Evolutionary conservation across 2,888 invertebrate species (phyloP), one percentile per base, ranked within the genome.

Genomic region (Sylvicola cinctus): DNA sequence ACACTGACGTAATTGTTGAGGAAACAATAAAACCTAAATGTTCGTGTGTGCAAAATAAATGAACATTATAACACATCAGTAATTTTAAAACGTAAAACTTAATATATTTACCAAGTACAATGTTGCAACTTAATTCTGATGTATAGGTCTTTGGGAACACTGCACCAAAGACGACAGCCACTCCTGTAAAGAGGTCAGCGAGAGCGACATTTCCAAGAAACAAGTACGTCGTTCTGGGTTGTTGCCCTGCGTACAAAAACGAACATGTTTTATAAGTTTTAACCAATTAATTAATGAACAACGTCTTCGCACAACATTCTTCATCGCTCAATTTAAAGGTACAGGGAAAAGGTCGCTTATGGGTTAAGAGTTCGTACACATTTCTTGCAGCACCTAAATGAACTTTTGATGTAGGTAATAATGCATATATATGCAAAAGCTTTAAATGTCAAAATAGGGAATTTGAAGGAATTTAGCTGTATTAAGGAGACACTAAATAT

Each of bases 181-280:
- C 44, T 4, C 70, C 70, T n/a, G 68, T 66, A n/a, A 72, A 55
- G 8, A 70, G 58, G 46, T 73, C 72, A 0, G 71, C 67, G 38
- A 73, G 53, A 0, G 71, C 71, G 2, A 73, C 68, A 49, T 73
- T 74, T 2, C 73, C 73, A 3, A 74, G 58, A 33, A 73, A 62
- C 31, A 73, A 56, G 46, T 73, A 73, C 0, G 72, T 72, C 38
- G 67, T 66, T 43, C 67, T 63, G 6, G 68, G 70, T 45, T 70
- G 64, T 43, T 66, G 64, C 40, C 68, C 71, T 71, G 13, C 5
- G 13, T 28, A n/a, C 47, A 25, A 55, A 55, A 32, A 29, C 34
- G 36, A 33, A 28, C 7, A 8, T 8, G 7, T 25, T 25, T n/a
- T n/a, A n/a, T n/a, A n/a, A n/a, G n/a, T n/a, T n/a, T n/a, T n/a